Conservation (phyloP, 2,113 vertebrate genomes). For the Nycticryphes semicollaris region DNA sequence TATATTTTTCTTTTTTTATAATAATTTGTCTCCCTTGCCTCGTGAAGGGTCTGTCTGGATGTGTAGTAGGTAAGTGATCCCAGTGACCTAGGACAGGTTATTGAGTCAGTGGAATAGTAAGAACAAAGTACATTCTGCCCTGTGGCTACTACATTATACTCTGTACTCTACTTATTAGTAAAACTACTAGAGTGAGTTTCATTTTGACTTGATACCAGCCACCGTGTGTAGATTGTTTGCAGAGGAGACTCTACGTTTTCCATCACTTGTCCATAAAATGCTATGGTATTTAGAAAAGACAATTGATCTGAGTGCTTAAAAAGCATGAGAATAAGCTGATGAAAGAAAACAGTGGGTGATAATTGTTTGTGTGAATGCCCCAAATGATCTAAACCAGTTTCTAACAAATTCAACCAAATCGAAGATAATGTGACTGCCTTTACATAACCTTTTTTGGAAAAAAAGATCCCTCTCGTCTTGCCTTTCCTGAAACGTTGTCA, state of each 20-base stretch:
- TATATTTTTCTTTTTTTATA: neutral
- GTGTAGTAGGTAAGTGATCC: neutral
- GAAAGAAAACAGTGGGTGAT: neutral
- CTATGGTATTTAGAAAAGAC: neutral
- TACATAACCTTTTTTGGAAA: neutral
- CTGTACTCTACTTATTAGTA: neutral
- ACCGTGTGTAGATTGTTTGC: neutral
- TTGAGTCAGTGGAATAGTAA: neutral
- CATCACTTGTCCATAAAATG: neutral
- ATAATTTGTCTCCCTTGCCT: neutral
- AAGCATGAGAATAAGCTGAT: neutral
- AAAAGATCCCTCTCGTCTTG: neutral
- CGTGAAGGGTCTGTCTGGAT: neutral
- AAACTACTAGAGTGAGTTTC: neutral
- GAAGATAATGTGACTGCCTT: neutral
- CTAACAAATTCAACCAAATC: neutral
- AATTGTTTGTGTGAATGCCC: neutral
- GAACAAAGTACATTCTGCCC: neutral
- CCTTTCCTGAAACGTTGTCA: neutral
- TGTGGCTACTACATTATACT: neutral
- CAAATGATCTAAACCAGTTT: neutral
- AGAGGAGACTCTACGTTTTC: neutral
- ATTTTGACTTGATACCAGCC: neutral
- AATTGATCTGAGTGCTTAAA: neutral
- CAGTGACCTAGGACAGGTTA: neutral